Evolutionary conservation across 2,113 vertebrate species (phyloP).

Genomic region (Psilopogon haemacephalus): DNA sequence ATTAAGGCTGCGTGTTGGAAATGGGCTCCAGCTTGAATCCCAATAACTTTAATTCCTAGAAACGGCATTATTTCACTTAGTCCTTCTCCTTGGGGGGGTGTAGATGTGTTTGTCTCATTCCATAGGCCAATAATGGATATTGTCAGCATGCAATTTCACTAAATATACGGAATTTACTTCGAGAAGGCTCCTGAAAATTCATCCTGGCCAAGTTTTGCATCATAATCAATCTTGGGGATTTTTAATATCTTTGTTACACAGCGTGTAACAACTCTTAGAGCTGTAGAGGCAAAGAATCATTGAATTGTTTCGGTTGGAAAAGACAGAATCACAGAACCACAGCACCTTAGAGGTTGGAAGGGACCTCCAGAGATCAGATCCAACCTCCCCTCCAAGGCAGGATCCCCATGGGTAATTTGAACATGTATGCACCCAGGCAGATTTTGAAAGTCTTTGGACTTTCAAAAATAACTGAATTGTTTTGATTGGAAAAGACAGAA

Average conservation of each 20-base stretch:
- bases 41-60: slow-evolving; percentile 51
- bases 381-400: too few relatives aligned
- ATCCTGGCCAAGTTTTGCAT: neutral
- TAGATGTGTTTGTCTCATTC: neutral
- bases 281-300: too few relatives aligned
- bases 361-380: too few relatives aligned
- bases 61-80: slow-evolving; percentile 35
- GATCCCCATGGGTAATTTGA: too few relatives aligned
- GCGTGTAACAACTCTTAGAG: neutral
- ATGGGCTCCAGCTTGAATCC: slow-evolving; percentile 55
- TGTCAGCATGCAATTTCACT: neutral
- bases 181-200: neutral
- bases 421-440: too few relatives aligned
- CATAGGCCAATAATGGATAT: neutral
- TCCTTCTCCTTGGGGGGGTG: neutral
- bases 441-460: too few relatives aligned
- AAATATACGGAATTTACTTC: neutral
- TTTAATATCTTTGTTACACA: neutral
- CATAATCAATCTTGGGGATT: neutral
- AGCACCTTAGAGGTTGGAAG: too few relatives aligned
- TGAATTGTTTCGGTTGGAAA: too few relatives aligned
- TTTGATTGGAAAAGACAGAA: too few relatives aligned
- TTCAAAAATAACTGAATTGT: too few relatives aligned
- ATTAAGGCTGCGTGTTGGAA: slow-evolving; percentile 45
- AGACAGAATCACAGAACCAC: too few relatives aligned